Evolutionary conservation across 2,113 vertebrate genomes (phyloP), one percentile per base, ranked within the genome.

Genomic region (Semicossyphus pulcher): DNA sequence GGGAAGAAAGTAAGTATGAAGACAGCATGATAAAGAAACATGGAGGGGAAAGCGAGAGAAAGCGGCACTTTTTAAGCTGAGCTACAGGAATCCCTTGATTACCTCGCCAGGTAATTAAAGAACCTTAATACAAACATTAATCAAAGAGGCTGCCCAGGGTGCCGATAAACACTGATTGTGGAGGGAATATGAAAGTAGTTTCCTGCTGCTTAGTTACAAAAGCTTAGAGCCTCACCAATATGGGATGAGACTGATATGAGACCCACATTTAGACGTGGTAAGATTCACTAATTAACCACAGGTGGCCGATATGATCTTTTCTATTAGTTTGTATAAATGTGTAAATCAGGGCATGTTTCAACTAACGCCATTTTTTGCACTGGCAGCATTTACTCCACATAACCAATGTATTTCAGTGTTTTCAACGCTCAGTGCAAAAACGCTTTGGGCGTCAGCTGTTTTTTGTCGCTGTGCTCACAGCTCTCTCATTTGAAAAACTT

Each of bases 81-180:
- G 62, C n/a, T 5, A 0, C n/a, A 52, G 34, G 60, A 84, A 77
- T 62, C 79, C 80, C 74, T 69, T 5, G 14, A 36, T 53, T 48
- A 47, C 49, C 15, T 54, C 7, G 21, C 53, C 59, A 18, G 67
- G 74, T 83, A 80, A 86, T 75, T 65, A 81, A 79, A 56, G 41
- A 73, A 74, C n/a, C 7, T 25, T 44, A 67, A 61, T 36, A 65
- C 29, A 72, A 81, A 77, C 14, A 52, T 32, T 39, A 85, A 78
- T 82, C 69, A 72, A 57, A 80, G 64, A 36, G 41, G 1, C 52
- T 54, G 37, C 28, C 73, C 52, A 7, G 44, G 53, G 65, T 65
- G 42, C 79, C 72, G 78, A 72, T 21, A 2, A 49, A 65, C 57
- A 51, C 39, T 74, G 67, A 71, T 59, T 84, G 57, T 34, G 73